These are phyloP conservation scores for Coregonus ussuriensis DNA, from an alignment of 2,797 vertebrate species.

Conservation along the genomic window DNA sequence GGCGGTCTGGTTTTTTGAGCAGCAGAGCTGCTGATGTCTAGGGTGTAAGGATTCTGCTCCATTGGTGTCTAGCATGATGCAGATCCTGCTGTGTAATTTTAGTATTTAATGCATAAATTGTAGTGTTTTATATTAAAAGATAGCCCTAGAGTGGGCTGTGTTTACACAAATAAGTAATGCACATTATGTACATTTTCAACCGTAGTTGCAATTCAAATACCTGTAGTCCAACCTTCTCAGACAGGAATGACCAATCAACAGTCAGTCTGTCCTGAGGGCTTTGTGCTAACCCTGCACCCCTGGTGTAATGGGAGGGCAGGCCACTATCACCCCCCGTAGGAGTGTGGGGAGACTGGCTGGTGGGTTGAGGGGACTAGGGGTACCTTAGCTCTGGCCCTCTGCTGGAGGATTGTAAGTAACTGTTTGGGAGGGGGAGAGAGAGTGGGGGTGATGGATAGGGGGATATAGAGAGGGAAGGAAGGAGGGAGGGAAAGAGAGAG, in stretches of 20 bases:
- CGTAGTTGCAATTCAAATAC: constrained; percentile 27
- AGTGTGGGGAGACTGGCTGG: constrained; percentile 51
- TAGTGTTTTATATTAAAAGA: background rate
- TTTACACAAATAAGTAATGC: background rate
- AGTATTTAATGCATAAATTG: background rate
- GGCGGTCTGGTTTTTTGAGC: constrained; percentile 37
- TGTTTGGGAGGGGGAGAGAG: constrained; percentile 46
- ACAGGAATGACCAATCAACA: constrained; percentile 91
- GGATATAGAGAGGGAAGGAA: constrained; percentile 33
- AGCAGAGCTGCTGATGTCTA: constrained; percentile 1
- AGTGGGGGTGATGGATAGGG: constrained; percentile 11
- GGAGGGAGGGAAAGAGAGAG: constrained; percentile 29
- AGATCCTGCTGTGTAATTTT: background rate
- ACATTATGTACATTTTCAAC: background rate
- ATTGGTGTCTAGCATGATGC: constrained; percentile 13
- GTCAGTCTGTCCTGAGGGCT: constrained; percentile 85
- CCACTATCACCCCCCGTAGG: constrained; percentile 80
- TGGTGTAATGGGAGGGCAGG: constrained; percentile 91
- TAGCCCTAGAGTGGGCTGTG: background rate
- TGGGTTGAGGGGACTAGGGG: constrained; percentile 75
- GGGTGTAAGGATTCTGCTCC: background rate
- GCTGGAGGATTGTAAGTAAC: constrained; percentile 64
- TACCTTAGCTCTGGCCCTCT: constrained; percentile 73
- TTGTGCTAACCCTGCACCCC: constrained; percentile 89
- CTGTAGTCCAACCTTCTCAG: constrained; percentile 51